Evolutionary conservation across 2,797 vertebrate species (phyloP).

Genomic region (Sebastes variabilis): DNA sequence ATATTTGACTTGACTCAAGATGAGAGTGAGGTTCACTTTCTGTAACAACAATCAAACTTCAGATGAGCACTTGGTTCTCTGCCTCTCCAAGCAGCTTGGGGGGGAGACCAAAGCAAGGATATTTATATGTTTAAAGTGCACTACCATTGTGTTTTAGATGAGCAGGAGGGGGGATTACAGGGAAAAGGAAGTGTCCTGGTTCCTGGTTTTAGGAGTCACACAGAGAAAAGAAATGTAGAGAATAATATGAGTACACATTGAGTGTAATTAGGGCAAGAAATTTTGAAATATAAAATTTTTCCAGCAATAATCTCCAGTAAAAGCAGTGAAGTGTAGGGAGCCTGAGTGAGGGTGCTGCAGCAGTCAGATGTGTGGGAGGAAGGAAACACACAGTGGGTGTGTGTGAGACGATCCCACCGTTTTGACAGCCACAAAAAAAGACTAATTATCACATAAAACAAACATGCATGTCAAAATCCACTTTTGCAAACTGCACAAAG

Average conservation of each 20-base stretch:
- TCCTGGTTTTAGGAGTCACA: not conserved
- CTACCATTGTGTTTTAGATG: slow-evolving; percentile 33
- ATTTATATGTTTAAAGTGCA: slow-evolving; percentile 29
- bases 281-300: too few species aligned
- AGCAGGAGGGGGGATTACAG: not conserved
- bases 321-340: not conserved
- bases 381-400: not conserved
- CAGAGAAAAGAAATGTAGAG: not conserved
- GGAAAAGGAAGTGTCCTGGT: not conserved
- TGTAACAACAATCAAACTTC: slow-evolving; percentile 51
- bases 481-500: not conserved
- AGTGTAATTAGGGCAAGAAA: not conserved
- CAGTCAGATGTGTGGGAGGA: not conserved
- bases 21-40: slow-evolving; percentile 52
- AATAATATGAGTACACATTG: not conserved
- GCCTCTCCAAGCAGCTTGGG: slow-evolving; percentile 34
- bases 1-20: slow-evolving; percentile 54
- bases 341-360: not conserved
- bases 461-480: not conserved
- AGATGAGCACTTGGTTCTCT: slow-evolving; percentile 23
- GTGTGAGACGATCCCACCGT: not conserved
- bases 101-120: not conserved
- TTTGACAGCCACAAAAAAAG: not conserved
- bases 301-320: not conserved
- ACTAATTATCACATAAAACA: not conserved